phyloP scores from a whole-genome alignment of 2,888 invertebrate species.

The Campoletis raptor region DNA sequence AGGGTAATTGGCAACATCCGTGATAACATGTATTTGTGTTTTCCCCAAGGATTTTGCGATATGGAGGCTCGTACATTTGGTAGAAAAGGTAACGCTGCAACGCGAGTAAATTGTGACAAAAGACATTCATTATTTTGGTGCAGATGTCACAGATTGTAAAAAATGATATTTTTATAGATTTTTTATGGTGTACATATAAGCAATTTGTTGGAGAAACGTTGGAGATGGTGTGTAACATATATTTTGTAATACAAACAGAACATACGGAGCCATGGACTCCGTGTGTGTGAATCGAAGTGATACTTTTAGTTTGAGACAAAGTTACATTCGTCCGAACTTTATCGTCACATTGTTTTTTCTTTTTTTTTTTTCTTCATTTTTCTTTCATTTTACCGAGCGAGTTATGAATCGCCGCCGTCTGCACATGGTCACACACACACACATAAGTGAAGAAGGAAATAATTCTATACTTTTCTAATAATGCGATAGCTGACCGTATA shows the following conservation, averaged over 20 bases:
- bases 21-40: conserved; percentile 37
- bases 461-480: conserved; percentile 62
- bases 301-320: conserved; percentile 34
- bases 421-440: background rate
- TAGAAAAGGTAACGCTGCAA: background rate
- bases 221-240: background rate
- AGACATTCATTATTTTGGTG: conserved; percentile 43
- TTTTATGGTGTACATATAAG: background rate
- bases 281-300: conserved; percentile 18
- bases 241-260: background rate
- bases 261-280: background rate
- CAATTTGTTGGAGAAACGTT: conserved; percentile 12
- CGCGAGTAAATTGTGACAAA: background rate
- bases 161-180: conserved; percentile 21
- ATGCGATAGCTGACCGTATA: conserved; percentile 53
- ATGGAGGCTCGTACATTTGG: conserved; percentile 1
- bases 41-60: conserved; percentile 30
- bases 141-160: conserved; percentile 39
- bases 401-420: background rate
- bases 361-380: background rate
- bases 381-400: background rate
- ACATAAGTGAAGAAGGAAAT: conserved; percentile 36
- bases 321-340: conserved; percentile 45
- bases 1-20: conserved; percentile 72
- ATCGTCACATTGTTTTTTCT: conserved; percentile 10